Conservation (phyloP, 1,140 invertebrate genomes). For the Diorhabda carinulata region DNA sequence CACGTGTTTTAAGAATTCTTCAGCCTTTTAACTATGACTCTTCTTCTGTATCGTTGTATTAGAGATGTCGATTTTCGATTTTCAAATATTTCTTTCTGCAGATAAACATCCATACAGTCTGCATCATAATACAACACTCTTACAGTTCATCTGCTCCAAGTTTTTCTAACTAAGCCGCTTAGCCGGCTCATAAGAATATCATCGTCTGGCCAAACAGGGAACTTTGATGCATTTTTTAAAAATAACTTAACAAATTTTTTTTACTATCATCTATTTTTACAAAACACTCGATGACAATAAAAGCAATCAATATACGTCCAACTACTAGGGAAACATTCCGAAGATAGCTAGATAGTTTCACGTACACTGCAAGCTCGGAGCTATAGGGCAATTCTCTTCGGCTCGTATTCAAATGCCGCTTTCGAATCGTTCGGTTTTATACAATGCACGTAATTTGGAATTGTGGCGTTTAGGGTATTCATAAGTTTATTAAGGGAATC, state of each 20-base stretch:
- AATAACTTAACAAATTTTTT: slow-evolving; percentile 76
- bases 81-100: slow-evolving; percentile 68
- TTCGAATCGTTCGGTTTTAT: slow-evolving; percentile 99
- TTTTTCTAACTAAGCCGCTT: slow-evolving; percentile 96
- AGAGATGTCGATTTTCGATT: slow-evolving; percentile 56
- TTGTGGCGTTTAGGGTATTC: slow-evolving; percentile 89
- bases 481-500: slow-evolving; percentile 90
- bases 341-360: slow-evolving; percentile 96
- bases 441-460: slow-evolving; percentile 97
- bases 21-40: slow-evolving; percentile 60
- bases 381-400: slow-evolving; percentile 89
- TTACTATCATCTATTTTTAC: slow-evolving; percentile 69
- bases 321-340: slow-evolving; percentile 94
- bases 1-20: too few relatives aligned
- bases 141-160: slow-evolving; percentile 80
- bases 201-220: slow-evolving; percentile 94
- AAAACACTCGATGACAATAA: slow-evolving; percentile 84
- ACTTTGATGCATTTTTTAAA: slow-evolving; percentile 73
- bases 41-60: slow-evolving; percentile 74
- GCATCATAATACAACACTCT: slow-evolving; percentile 82
- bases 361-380: slow-evolving; percentile 94
- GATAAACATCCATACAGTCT: slow-evolving; percentile 82
- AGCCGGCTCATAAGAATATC: slow-evolving; percentile 96
- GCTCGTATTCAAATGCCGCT: slow-evolving; percentile 83
- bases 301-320: slow-evolving; percentile 94